Percentiles rank a stretch among this genome's conserved stretches.
phyloP scores from a whole-genome alignment of 2,797 vertebrate genomes.

The Amniataba percoides region DNA sequence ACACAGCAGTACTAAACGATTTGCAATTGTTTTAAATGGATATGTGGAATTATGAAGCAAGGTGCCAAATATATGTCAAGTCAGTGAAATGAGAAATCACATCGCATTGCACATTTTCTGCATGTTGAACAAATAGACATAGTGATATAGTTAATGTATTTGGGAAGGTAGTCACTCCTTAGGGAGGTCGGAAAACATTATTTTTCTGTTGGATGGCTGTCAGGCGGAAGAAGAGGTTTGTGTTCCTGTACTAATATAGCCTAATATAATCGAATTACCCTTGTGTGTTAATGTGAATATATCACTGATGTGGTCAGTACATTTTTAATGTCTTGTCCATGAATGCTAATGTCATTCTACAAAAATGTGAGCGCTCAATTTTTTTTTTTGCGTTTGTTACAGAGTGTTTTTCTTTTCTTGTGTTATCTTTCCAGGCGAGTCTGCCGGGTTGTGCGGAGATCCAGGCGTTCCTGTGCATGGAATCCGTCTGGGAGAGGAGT shows the following conservation, averaged over 20 bases:
- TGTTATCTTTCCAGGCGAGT: conserved; percentile 85
- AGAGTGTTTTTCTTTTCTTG: not conserved
- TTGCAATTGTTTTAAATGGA: conserved; percentile 45
- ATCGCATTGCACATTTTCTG: conserved; percentile 11
- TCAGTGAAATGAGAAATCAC: conserved; percentile 33
- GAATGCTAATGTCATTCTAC: not conserved
- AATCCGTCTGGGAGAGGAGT: conserved; percentile 93
- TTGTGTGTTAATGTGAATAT: conserved; percentile 20
- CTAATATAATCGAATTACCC: not conserved
- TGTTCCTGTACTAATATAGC: conserved; percentile 1
- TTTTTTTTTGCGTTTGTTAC: not conserved
- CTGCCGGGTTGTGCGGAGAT: conserved; percentile 91
- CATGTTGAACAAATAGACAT: conserved; percentile 33
- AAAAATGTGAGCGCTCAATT: not conserved
- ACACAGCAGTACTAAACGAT: conserved; percentile 21
- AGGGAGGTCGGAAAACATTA: not conserved
- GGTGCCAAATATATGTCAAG: not conserved
- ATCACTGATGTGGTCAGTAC: not conserved
- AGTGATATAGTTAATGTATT: conserved; percentile 19
- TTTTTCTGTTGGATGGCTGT: conserved; percentile 8
- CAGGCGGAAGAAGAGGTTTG: not conserved
- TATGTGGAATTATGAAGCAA: conserved; percentile 9
- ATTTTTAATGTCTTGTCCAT: conserved; percentile 4
- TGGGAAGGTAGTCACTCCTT: conserved; percentile 11
- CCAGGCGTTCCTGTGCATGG: conserved; percentile 93